phyloP scores from a whole-genome alignment of 2,888 invertebrate species.

The Nymphalis c-album region DNA sequence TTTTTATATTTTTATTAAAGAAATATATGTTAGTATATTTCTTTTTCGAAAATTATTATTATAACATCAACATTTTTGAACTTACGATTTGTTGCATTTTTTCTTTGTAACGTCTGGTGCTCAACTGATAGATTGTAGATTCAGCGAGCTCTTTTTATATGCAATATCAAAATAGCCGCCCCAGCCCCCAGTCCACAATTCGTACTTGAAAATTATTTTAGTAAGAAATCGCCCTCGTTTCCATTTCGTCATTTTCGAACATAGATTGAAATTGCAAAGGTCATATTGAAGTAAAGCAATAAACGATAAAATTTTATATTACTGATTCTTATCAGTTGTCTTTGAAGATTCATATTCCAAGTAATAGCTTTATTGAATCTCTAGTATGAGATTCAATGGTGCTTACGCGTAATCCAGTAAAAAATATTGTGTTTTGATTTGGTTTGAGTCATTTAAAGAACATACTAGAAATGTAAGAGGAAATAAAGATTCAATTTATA shows the following conservation, averaged over 20 bases:
- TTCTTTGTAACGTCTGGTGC: constrained; percentile 36
- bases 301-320: too few species aligned
- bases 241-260: constrained; percentile 39
- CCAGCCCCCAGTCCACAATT: constrained; percentile 48
- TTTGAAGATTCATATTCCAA: too few species aligned
- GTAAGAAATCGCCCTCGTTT: constrained; percentile 27
- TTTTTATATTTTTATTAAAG: too few species aligned
- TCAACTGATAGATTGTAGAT: constrained; percentile 58
- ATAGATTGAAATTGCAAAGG: constrained; percentile 1
- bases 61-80: neutral
- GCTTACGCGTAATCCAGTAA: too few species aligned
- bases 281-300: neutral
- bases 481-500: too few species aligned
- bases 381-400: too few species aligned
- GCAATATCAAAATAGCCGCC: constrained; percentile 50
- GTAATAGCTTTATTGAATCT: too few species aligned
- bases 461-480: too few species aligned
- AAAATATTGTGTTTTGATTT: too few species aligned
- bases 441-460: too few species aligned
- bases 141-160: constrained; percentile 58
- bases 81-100: constrained; percentile 26
- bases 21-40: too few species aligned
- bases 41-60: neutral
- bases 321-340: too few species aligned
- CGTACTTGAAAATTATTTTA: constrained; percentile 47